A percentile compares a stretch with the other conserved stretches of the same genome.
Evolutionary conservation across 2,797 vertebrate genomes (phyloP).

Genomic region (Oreortyx pictus): DNA sequence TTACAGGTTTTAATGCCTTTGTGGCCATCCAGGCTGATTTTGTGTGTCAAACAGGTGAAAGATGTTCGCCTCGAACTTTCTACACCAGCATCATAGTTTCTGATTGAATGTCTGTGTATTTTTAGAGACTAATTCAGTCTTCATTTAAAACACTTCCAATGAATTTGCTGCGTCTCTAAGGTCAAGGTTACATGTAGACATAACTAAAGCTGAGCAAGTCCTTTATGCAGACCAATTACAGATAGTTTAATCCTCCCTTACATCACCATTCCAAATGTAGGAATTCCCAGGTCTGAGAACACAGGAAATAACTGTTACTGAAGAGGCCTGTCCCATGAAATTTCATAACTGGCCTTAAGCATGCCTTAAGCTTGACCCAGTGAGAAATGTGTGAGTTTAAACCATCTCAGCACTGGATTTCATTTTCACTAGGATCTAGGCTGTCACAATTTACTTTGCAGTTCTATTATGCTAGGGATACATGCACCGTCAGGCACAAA

Average conservation of each 20-base stretch:
- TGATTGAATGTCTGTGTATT: not conserved
- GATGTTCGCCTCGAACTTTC: not conserved
- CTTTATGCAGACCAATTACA: not conserved
- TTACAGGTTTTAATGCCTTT: not conserved
- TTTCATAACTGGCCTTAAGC: not conserved
- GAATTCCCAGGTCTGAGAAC: not conserved
- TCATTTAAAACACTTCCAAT: not conserved
- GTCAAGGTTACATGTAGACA: not conserved
- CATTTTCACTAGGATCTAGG: conserved; percentile 52
- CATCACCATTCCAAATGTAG: not conserved
- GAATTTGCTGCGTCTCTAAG: not conserved
- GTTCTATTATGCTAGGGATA: conserved; percentile 52
- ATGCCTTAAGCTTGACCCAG: not conserved
- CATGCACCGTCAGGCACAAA: conserved; percentile 30
- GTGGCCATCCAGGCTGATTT: not conserved
- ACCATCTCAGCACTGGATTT: conserved; percentile 16
- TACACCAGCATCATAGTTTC: not conserved
- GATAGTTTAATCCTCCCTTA: conserved; percentile 14
- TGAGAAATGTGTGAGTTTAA: conserved; percentile 24
- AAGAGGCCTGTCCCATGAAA: not conserved
- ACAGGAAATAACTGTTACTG: not conserved
- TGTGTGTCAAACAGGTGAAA: not conserved
- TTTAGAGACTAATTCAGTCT: not conserved
- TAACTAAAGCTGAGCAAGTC: not conserved
- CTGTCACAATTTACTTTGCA: conserved; percentile 40